Percentiles rank a stretch among this genome's conserved stretches.
Evolutionary conservation across 2,113 vertebrate genomes (phyloP).

Genomic region (Megatriorchis doriae): DNA sequence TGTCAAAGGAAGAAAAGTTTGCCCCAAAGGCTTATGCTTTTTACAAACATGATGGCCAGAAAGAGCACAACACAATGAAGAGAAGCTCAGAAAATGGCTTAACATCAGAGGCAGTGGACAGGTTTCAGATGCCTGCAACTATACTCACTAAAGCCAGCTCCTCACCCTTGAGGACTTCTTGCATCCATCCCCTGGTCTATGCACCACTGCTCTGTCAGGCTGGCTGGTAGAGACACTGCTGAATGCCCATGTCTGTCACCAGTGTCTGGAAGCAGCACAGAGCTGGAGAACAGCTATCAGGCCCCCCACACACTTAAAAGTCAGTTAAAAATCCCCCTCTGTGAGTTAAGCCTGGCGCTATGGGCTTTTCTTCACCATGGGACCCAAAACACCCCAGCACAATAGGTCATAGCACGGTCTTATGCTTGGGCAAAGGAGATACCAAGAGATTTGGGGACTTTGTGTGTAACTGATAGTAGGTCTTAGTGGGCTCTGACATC

Average conservation of each 20-base stretch:
- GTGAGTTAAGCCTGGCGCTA: background rate
- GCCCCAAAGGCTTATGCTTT: background rate
- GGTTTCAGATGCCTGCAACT: background rate
- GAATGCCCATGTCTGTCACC: fast-evolving
- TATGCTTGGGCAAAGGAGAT: background rate
- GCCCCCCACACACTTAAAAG: background rate
- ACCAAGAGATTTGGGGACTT: background rate
- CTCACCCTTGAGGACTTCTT: background rate
- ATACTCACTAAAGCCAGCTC: background rate
- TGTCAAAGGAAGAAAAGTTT: constrained; percentile 28
- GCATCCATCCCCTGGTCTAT: background rate
- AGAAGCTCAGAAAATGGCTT: background rate
- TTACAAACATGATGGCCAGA: background rate
- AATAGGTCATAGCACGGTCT: background rate
- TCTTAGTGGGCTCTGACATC: background rate
- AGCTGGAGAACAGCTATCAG: background rate
- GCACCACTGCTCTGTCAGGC: background rate
- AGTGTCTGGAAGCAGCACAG: background rate
- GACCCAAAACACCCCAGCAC: background rate
- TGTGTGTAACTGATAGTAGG: background rate
- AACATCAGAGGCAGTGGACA: background rate
- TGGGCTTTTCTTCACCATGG: background rate
- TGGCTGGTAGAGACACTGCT: background rate
- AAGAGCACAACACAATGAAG: background rate
- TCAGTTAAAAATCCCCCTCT: background rate